phyloP scores from a whole-genome alignment of 2,113 vertebrate species.

The Turnix velox region DNA sequence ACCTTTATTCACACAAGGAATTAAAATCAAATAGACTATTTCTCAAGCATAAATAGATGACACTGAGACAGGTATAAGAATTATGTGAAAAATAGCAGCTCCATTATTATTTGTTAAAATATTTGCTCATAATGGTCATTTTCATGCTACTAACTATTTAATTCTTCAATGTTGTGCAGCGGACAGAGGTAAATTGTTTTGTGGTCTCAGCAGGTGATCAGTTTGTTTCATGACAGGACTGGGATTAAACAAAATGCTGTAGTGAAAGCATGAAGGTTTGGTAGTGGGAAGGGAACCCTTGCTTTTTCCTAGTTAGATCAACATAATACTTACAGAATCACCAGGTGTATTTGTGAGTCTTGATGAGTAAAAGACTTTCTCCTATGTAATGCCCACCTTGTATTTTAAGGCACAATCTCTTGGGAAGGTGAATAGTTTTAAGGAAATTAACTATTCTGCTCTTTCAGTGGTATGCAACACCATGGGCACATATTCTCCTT shows the following conservation, averaged over 20 bases:
- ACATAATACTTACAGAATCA: not conserved
- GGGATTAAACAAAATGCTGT: not conserved
- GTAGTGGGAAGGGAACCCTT: not conserved
- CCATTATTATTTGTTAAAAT: not conserved
- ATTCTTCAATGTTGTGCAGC: not conserved
- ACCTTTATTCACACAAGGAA: constrained; percentile 2
- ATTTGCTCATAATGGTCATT: not conserved
- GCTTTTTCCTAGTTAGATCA: not conserved
- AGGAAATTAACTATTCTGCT: not conserved
- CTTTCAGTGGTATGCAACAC: not conserved
- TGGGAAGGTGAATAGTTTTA: not conserved
- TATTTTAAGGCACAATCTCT: rapidly evolving
- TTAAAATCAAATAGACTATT: not conserved
- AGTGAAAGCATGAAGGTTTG: not conserved
- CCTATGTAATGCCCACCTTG: not conserved
- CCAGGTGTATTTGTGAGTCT: not conserved
- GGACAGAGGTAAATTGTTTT: not conserved
- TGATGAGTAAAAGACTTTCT: not conserved
- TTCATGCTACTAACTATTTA: not conserved
- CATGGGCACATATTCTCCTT: not conserved
- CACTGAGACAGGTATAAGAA: not conserved
- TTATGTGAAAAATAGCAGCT: constrained; percentile 10
- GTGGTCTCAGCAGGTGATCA: not conserved
- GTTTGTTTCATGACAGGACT: not conserved
- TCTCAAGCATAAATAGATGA: not conserved